phyloP scores from a whole-genome alignment of 2,888 invertebrate genomes.

The Caenorhabditis drosophilae region DNA sequence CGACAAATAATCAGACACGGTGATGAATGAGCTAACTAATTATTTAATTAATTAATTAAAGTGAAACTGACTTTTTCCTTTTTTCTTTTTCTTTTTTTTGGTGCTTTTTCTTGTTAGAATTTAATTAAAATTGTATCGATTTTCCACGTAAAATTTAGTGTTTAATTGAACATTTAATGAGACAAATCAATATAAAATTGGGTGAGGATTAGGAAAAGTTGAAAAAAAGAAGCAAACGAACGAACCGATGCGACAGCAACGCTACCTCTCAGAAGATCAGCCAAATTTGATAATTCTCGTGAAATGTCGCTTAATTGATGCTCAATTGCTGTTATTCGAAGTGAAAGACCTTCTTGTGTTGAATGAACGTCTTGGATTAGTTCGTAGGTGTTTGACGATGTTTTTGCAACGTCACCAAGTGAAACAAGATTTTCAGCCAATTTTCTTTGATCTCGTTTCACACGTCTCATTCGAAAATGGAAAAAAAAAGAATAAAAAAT shows the following conservation, averaged over 20 bases:
- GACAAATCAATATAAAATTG: too few species aligned
- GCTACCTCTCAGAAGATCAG: slow-evolving; percentile 38
- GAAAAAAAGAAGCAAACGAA: slow-evolving; percentile 9
- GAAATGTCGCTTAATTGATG: slow-evolving; percentile 56
- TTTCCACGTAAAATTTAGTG: too few species aligned
- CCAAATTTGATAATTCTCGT: slow-evolving; percentile 26
- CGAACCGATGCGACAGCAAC: slow-evolving; percentile 34
- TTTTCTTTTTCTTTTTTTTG: too few species aligned
- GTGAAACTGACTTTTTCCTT: too few species aligned
- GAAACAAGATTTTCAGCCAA: slow-evolving; percentile 98
- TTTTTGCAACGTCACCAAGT: slow-evolving; percentile 99
- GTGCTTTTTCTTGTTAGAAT: too few species aligned
- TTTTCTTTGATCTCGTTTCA: slow-evolving; percentile 99
- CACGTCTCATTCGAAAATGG: slow-evolving; percentile 89
- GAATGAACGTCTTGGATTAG: slow-evolving; percentile 96
- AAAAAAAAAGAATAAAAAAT: too few species aligned
- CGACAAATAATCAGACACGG: too few species aligned
- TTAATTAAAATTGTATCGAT: too few species aligned
- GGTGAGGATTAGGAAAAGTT: too few species aligned
- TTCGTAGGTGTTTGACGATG: slow-evolving; percentile 96
- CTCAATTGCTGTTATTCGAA: slow-evolving; percentile 88
- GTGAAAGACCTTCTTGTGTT: slow-evolving; percentile 89
- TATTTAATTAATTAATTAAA: too few species aligned
- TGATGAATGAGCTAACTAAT: too few species aligned
- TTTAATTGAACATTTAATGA: too few species aligned